Base-by-base conservation (phyloP, 2,888 invertebrate species). In the Oscheius sp. region DNA sequence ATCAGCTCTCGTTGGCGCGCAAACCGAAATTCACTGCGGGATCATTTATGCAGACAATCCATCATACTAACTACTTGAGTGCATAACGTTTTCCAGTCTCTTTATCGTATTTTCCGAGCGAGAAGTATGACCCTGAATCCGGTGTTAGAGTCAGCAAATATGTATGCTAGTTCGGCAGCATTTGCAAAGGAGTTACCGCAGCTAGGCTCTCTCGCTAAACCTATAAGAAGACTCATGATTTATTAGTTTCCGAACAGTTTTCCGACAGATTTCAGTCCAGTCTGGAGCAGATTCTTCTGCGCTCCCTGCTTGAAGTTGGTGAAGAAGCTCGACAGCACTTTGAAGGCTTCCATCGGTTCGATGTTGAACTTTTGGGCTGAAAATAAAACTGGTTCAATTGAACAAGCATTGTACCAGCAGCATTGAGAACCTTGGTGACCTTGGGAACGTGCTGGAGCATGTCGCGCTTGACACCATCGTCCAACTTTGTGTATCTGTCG, bases 251-350 rank as follows among this genome's bases (percentile, higher is more conserved):
- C 70, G 32, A 80, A 70, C 13, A 80, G 48, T 72, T 80, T 80
- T 66, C 81, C 81, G 35, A 79, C 76, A 73, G 76, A 76, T 55
- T 78, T 76, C 11, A 79, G 70, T 29, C 81, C 81, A 58, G 79
- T 71, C 13, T 76, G 70, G 7, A 79, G 78, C 73, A 79, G 63
- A 7, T 77, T 76, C 21, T 60, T 60, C 4, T 74, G 70, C 7
- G 81, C 79, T 37, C 79, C 79, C 47, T 79, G 76, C 65, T 82
- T 76, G 79, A 82, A 80, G 2, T 78, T 82, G 50, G 75, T 76
- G 76, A 82, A 82, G 74, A 82, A 82, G 11, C 76, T 80, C 21
- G 79, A 79, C 29, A 82, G 74, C 75, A 79, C 78, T 70, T 82
- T 76, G 79, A 80, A 82, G 2, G 82, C 82, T 7, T 62, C 55